Percentiles rank a stretch among this genome's conserved stretches.
Conservation (phyloP, 1,140 invertebrate species). For the Andrena cerasifolii region DNA sequence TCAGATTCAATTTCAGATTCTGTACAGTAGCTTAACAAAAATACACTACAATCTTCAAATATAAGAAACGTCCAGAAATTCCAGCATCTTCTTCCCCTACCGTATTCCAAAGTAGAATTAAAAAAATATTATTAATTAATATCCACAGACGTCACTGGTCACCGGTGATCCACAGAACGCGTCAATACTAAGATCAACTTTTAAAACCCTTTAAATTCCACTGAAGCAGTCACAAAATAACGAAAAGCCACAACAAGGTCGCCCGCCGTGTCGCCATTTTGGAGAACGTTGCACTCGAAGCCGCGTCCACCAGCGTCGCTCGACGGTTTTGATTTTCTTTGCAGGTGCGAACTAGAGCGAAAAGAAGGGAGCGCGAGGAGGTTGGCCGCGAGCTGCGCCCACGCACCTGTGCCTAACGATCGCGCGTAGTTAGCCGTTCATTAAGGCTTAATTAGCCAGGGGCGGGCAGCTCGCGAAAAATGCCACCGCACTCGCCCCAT, state of each 20-base stretch:
- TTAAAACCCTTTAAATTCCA: too few species aligned
- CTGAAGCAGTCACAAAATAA: too few species aligned
- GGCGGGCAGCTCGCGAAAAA: conserved; percentile 11
- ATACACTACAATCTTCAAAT: too few species aligned
- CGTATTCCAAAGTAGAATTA: too few species aligned
- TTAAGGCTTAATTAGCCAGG: conserved; percentile 58
- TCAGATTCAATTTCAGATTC: too few species aligned
- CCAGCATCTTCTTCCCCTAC: too few species aligned
- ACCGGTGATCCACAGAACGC: too few species aligned
- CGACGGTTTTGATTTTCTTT: conserved; percentile 61
- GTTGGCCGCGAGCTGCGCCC: conserved; percentile 40
- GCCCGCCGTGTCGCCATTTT: conserved; percentile 31
- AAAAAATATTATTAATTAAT: too few species aligned
- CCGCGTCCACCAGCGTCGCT: conserved; percentile 2
- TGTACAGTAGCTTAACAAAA: too few species aligned
- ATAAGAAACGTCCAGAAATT: too few species aligned
- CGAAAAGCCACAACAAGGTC: neutral
- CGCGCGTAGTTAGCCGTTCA: conserved; percentile 46
- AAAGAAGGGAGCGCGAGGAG: conserved; percentile 16
- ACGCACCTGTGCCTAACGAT: conserved; percentile 15
- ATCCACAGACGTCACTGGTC: too few species aligned
- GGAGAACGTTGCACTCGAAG: conserved; percentile 50
- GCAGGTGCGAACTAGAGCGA: conserved; percentile 66
- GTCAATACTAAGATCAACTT: too few species aligned
- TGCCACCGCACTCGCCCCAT: conserved; percentile 24